These are phyloP conservation scores for Tanypteryx hageni DNA, from an alignment of 2,888 invertebrate species.

Conservation along the genomic window DNA sequence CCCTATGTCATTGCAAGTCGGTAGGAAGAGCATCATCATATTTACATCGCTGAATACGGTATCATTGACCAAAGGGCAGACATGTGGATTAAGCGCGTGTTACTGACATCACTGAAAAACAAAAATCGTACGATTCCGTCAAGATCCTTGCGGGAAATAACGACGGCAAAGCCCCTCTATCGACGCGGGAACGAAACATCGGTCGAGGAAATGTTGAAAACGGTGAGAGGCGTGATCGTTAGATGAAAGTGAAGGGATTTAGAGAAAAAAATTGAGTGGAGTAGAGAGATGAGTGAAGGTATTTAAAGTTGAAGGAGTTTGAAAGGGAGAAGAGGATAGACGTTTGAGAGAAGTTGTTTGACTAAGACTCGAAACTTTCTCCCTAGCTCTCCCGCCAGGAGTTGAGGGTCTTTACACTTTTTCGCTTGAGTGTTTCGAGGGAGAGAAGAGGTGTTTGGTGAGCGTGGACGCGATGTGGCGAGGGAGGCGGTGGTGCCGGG, in stretches of 20 bases:
- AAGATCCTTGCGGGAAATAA: too few relatives aligned
- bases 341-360: conserved; percentile 8
- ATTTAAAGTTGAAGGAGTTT: conserved; percentile 9
- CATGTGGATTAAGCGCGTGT: too few relatives aligned
- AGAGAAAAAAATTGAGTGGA: neutral
- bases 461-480: neutral
- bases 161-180: too few relatives aligned
- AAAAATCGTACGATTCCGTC: too few relatives aligned
- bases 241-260: neutral
- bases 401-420: neutral
- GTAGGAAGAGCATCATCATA: too few relatives aligned
- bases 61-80: too few relatives aligned
- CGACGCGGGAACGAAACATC: too few relatives aligned
- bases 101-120: too few relatives aligned
- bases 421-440: neutral
- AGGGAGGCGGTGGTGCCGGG: neutral
- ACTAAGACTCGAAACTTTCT: neutral
- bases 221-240: neutral
- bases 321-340: neutral
- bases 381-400: neutral
- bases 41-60: too few relatives aligned
- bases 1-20: too few relatives aligned
- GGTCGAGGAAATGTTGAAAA: too few relatives aligned
- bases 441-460: neutral
- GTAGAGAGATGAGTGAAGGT: neutral